These are phyloP conservation scores for Sminthurinus signatus DNA, from an alignment of 1,140 invertebrate genomes.

Conservation along the genomic window DNA sequence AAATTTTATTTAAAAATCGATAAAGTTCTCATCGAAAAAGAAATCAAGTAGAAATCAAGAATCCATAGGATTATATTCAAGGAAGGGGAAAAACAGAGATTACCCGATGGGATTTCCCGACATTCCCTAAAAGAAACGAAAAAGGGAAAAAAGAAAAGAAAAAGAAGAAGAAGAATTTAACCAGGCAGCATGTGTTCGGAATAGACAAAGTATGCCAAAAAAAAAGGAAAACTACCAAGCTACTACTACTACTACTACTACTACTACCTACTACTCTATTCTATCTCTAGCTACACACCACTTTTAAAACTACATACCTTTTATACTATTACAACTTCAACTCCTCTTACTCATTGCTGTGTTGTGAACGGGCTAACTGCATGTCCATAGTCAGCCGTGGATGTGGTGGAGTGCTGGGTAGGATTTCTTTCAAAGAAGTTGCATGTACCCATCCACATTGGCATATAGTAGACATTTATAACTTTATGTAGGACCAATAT, in stretches of 20 bases:
- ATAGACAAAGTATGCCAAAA: slow-evolving; percentile 14
- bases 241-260: no score
- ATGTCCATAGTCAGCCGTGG: not conserved
- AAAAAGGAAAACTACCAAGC: not conserved
- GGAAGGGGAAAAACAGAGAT: slow-evolving; percentile 3
- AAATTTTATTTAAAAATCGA: not conserved
- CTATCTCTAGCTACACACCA: not conserved
- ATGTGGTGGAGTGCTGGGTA: no score
- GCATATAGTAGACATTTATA: no score
- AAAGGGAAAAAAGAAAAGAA: not conserved
- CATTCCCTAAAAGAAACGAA: not conserved
- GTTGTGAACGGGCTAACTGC: not conserved
- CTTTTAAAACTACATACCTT: not conserved
- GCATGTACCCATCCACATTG: no score
- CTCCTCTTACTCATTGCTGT: not conserved
- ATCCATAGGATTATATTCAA: not conserved
- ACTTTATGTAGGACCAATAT: no score
- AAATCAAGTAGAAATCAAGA: not conserved
- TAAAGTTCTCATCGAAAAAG: not conserved
- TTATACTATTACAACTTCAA: not conserved
- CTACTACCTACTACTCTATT: not conserved
- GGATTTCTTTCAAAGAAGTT: no score
- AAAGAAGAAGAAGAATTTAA: slow-evolving; percentile 1
- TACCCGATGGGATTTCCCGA: not conserved
- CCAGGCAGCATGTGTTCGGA: slow-evolving; percentile 9